Evolutionary conservation across 2,888 invertebrate species (phyloP), one percentile per base, ranked within the genome.

Genomic region (Limulus polyphemus): DNA sequence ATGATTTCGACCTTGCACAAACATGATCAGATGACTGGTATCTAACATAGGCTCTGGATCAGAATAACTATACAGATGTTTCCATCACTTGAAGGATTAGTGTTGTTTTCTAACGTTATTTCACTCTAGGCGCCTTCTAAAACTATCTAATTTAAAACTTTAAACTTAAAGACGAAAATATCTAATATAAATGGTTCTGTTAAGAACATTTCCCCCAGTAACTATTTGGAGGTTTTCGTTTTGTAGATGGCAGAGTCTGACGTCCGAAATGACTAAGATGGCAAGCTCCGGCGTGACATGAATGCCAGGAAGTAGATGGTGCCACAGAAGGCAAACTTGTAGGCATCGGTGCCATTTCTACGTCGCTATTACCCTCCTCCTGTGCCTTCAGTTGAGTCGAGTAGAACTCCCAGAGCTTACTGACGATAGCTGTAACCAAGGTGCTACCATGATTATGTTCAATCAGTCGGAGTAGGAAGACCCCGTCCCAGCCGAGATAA

Each of bases 391-490:
- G 69, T 65, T 68, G 71, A 64, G 69, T 71, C 67, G 70, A 65
- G 62, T 72, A 73, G 67, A 71, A 71, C 61, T 72, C 72, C 72
- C 72, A 73, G 47, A 73, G 61, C 52, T 71, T 71, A 47, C 70
- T 69, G n/a, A 73, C 64, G 51, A 73, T 69, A 54, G 73, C 70
- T 11, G 73, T 71, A 32, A 73, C 71, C 64, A 75, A 71, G 54
- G 74, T 71, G 57, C 72, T 72, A 14, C 75, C 75, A 59, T 74
- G 74, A 64, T 75, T 75, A 68, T 73, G 74, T 61, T 74, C 73
- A 49, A 75, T 72, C 59, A 75, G 70, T 7, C 74, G 67, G 5
- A 76, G 67, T 13, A 75, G 70, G 61, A 76, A 73, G 47, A 75
- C 71, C 2, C 75, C 75, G 62, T 75, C 75, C 70, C 73, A 71